Conservation (phyloP, 2,113 vertebrate genomes). For the Crocuta crocuta region DNA sequence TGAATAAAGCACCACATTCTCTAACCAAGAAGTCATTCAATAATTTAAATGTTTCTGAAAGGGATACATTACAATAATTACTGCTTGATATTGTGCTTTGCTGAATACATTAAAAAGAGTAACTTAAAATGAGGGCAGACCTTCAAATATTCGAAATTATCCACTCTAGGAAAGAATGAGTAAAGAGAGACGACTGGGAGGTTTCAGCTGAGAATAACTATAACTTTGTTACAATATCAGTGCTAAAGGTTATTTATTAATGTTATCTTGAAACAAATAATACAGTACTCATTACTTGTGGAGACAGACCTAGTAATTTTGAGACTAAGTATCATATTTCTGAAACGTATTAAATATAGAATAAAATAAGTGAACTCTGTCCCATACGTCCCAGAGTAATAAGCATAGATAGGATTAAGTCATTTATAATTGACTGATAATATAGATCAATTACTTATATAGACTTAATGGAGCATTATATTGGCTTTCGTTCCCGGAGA, state of each 20-base stretch:
- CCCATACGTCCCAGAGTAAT: background rate
- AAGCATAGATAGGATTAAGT: background rate
- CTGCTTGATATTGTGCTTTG: background rate
- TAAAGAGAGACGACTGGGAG: background rate
- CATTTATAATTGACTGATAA: constrained; percentile 30
- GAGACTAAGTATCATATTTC: background rate
- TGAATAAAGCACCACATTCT: background rate
- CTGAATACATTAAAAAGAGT: background rate
- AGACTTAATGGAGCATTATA: background rate
- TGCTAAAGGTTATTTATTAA: background rate
- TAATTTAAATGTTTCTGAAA: background rate
- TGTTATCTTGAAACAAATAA: background rate
- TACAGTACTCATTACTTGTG: background rate
- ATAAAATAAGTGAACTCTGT: background rate
- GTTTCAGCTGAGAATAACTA: background rate
- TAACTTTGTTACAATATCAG: background rate
- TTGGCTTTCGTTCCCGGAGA: background rate
- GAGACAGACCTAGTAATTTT: background rate
- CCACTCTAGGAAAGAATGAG: background rate
- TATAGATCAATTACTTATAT: background rate
- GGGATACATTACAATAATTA: background rate
- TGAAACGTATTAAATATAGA: background rate
- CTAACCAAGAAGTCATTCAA: background rate
- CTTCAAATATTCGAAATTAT: background rate
- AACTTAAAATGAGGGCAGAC: background rate